Evolutionary conservation across 2,113 vertebrate genomes (phyloP), one percentile per base, ranked within the genome.

Genomic region (Cynocephalus volans): DNA sequence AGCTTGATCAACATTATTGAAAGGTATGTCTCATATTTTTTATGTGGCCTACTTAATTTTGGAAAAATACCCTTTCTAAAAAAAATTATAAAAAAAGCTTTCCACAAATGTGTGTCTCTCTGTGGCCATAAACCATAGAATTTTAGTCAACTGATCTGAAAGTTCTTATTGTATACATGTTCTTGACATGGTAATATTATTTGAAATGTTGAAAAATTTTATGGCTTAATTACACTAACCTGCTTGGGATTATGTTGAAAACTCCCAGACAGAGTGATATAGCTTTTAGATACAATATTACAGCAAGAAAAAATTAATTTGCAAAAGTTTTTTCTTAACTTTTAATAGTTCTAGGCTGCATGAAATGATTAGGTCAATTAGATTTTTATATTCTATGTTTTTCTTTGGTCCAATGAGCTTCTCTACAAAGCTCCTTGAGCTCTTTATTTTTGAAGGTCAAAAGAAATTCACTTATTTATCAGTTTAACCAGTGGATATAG

Each of bases 21-120:
- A 96, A 97, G 33, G 54, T 4, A 83, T 92, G 92, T 90, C 72
- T 96, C 85, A 97, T 33, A 96, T 96, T 91, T 75, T 79, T 94
- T 80, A 41, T 41, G 41, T 41, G 52, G 45, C 94, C 75, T 94
- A n/a, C 24, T 96, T 98, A 31, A 82, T 77, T 65, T 83, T 93
- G 84, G 48, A 64, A 97, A 67, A 97, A 93, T 76, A n/a, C 21
- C 45, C 0, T 13, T 7, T 93, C 50, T 36, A 5, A 9, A 62
- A 65, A 50, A 76, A 24, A 70, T 81, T 41, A 41, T 41, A 41
- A 97, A 95, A 48, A 41, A 73, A 67, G n/a, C 0, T 88, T 93
- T 60, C 56, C 31, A 64, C 24, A 67, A 86, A 13, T 36, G 2
- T 77, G 23, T 31, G 2, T 95, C 9, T 91, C 7, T 87, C 10